Evolutionary conservation across 2,888 invertebrate species (phyloP), one percentile per base, ranked within the genome.

Genomic region (Heteromyza rotundicornis): DNA sequence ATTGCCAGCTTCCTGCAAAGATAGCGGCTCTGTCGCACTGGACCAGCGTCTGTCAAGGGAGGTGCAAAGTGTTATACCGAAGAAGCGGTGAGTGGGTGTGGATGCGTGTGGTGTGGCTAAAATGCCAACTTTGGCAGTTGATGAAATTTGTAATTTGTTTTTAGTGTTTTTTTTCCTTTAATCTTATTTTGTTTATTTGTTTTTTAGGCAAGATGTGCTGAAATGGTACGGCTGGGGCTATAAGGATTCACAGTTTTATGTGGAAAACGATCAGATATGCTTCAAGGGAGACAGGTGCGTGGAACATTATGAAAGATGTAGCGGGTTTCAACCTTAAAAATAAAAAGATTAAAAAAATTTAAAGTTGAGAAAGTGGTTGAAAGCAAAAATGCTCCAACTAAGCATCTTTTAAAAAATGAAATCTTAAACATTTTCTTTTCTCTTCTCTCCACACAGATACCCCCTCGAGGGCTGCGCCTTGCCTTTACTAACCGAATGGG

Each of bases 181-280:
- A n/a, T n/a, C n/a, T n/a, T n/a, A n/a, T n/a, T n/a, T n/a, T n/a
- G n/a, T n/a, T n/a, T 10, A 19, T 54, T 22, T 32, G 5, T 19
- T 50, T 86, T 85, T 61, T 85, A 97, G 97, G 75, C 95, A 96
- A 84, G 92, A 96, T 58, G 83, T 94, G 35, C 85, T 98, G 56
- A 98, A 96, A 85, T 98, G 98, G 98, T 96, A 98, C 85, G 99
- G 99, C 20, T 99, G 99, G 99, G 99, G 99, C n/a, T 99, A 98
- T 86, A 92, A 91, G 68, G 98, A 98, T 84, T 95, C 97, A 0
- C 88, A 89, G 82, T 98, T 99, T 82, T 82, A 87, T 57, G 79
- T 92, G 5, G 86, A 89, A 70, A 85, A 89, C 61, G 86, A 87
- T 65, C 84, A 85, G 2, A 83, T 88, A 53, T 86, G 87, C 66